phyloP scores from a whole-genome alignment of 2,888 invertebrate genomes.

The Cryptocheilus praepositus region DNA sequence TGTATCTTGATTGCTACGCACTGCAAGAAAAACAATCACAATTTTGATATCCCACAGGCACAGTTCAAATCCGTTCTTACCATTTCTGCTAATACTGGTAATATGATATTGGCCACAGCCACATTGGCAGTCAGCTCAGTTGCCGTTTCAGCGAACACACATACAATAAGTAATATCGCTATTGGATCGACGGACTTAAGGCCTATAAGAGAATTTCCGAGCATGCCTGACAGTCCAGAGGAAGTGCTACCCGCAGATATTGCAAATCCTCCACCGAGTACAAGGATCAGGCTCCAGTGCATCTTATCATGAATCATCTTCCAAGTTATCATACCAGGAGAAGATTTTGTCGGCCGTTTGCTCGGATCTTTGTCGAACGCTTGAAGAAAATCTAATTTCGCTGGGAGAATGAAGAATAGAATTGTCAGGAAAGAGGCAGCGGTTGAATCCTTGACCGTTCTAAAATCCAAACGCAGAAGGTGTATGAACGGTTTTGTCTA shows the following conservation, averaged over 20 bases:
- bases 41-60: neutral
- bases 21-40: slow-evolving; percentile 73
- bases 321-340: slow-evolving; percentile 88
- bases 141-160: slow-evolving; percentile 85
- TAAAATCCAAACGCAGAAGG: slow-evolving; percentile 69
- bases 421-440: slow-evolving; percentile 90
- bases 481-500: neutral
- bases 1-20: slow-evolving; percentile 84
- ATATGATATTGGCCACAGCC: slow-evolving; percentile 90
- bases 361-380: slow-evolving; percentile 78
- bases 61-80: slow-evolving; percentile 73
- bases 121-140: slow-evolving; percentile 95
- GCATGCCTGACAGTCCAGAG: slow-evolving; percentile 85
- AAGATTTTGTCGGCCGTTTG: slow-evolving; percentile 80
- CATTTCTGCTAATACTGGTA: slow-evolving; percentile 89
- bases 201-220: slow-evolving; percentile 83
- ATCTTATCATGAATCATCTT: slow-evolving; percentile 88
- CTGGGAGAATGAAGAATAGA: slow-evolving; percentile 89
- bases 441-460: slow-evolving; percentile 86
- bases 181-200: slow-evolving; percentile 80
- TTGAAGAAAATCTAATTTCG: slow-evolving; percentile 84
- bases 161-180: slow-evolving; percentile 84
- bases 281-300: slow-evolving; percentile 92
- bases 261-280: slow-evolving; percentile 94
- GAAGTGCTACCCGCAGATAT: slow-evolving; percentile 89